These are phyloP conservation scores for Gymnoscelis rufifasciata DNA, from an alignment of 2,888 invertebrate species.

Conservation along the genomic window DNA sequence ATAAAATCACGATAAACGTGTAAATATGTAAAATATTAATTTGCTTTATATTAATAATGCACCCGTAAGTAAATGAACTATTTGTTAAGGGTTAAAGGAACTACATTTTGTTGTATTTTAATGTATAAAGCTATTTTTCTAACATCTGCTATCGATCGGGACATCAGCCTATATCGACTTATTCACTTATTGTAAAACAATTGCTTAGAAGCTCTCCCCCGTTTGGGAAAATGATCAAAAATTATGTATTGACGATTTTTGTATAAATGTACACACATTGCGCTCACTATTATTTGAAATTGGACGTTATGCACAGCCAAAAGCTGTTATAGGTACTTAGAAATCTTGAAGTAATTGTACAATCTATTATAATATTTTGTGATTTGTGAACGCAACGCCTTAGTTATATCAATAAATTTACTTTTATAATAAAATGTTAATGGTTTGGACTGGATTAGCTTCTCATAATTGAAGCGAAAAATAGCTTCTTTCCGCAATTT, in stretches of 20 bases:
- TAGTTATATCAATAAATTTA: constrained; percentile 14
- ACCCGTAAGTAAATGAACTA: constrained; percentile 28
- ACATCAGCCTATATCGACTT: constrained; percentile 26
- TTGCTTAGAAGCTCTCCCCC: constrained; percentile 22
- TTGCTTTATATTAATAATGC: constrained; percentile 27
- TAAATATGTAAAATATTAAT: constrained; percentile 34
- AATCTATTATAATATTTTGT: constrained; percentile 10
- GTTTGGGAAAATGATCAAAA: constrained; percentile 20
- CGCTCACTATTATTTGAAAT: constrained; percentile 16
- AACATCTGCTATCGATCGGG: constrained; percentile 23
- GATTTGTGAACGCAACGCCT: constrained; percentile 22
- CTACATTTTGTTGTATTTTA: constrained; percentile 25
- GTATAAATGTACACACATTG: constrained; percentile 14
- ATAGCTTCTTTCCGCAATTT: constrained; percentile 28
- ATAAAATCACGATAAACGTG: constrained; percentile 31
- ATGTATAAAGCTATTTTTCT: constrained; percentile 27
- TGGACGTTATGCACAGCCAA: constrained; percentile 17
- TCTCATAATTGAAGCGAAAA: constrained; percentile 19
- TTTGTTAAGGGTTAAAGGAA: constrained; percentile 27
- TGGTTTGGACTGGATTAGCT: constrained; percentile 27
- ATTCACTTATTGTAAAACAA: constrained; percentile 25
- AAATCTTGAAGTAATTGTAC: constrained; percentile 12
- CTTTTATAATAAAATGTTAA: constrained; percentile 7
- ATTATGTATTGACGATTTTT: constrained; percentile 17
- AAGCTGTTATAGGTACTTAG: constrained; percentile 8